A percentile compares a stretch with the other conserved stretches of the same genome.
Evolutionary conservation across 2,797 vertebrate genomes (phyloP).

Genomic region (Coendou prehensilis): DNA sequence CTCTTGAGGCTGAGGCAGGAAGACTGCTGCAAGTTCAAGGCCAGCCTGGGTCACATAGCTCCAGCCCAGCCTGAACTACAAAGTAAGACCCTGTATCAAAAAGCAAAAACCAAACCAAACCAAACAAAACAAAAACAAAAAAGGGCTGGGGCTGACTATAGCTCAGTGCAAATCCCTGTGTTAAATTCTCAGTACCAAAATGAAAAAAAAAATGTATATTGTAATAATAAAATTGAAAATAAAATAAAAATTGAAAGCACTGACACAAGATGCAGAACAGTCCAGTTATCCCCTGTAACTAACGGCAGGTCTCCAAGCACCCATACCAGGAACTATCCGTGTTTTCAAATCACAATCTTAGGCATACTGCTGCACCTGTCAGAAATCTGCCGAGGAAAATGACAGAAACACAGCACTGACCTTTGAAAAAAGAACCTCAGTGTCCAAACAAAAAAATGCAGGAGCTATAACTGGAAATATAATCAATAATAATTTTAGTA

Average conservation of each 20-base stretch:
- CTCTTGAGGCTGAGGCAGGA: neutral
- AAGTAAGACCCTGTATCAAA: neutral
- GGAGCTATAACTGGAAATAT: neutral
- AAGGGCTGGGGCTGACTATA: neutral
- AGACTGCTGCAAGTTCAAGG: neutral
- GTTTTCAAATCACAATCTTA: neutral
- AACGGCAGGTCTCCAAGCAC: neutral
- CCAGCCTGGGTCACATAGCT: neutral
- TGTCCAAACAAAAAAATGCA: neutral
- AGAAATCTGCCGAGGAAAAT: neutral
- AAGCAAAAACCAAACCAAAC: neutral
- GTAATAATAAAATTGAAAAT: neutral
- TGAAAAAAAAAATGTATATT: neutral
- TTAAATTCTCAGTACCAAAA: neutral
- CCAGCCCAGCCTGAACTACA: neutral
- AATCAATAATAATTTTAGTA: neutral
- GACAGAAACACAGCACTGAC: rapidly evolving
- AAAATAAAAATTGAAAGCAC: neutral
- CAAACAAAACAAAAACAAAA: neutral
- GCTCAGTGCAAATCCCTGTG: neutral
- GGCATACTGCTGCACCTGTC: neutral
- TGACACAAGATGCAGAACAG: neutral
- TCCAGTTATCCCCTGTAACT: neutral
- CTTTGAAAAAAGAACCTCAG: neutral
- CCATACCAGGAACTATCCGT: rapidly evolving